phyloP scores from a whole-genome alignment of 2,113 vertebrate genomes.

The Willisornis vidua region DNA sequence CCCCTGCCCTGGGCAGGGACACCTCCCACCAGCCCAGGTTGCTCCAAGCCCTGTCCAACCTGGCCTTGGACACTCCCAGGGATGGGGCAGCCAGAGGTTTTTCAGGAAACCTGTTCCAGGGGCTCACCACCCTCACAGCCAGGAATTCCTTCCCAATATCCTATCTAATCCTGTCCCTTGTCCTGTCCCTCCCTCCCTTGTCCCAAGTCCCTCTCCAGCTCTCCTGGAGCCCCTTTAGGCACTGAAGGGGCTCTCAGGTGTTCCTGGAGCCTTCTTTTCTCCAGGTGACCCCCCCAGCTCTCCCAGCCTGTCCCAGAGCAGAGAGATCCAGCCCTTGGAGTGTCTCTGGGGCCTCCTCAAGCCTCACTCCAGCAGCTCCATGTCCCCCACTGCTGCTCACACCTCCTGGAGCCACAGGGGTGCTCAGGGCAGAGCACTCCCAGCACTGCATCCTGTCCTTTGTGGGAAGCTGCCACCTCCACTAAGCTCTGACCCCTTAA shows the following conservation, averaged over 20 bases:
- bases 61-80: not conserved
- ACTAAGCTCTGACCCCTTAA: not conserved
- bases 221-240: not conserved
- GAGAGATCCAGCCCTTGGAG: not conserved
- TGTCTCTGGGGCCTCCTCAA: not conserved
- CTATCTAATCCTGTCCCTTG: not conserved
- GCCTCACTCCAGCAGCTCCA: not conserved
- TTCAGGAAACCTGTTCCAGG: not conserved
- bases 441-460: rapidly evolving
- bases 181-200: not conserved
- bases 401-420: not conserved
- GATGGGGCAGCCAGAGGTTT: not conserved
- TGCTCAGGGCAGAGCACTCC: rapidly evolving
- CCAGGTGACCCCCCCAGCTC: not conserved
- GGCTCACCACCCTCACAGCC: not conserved
- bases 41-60: not conserved
- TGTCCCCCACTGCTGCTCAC: not conserved
- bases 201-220: not conserved
- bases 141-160: not conserved
- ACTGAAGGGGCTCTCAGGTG: not conserved
- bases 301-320: not conserved
- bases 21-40: not conserved
- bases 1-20: not conserved
- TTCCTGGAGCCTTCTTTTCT: not conserved
- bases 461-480: not conserved